Conservation (phyloP, 2,888 invertebrate genomes). For the Smittia aterrima region DNA sequence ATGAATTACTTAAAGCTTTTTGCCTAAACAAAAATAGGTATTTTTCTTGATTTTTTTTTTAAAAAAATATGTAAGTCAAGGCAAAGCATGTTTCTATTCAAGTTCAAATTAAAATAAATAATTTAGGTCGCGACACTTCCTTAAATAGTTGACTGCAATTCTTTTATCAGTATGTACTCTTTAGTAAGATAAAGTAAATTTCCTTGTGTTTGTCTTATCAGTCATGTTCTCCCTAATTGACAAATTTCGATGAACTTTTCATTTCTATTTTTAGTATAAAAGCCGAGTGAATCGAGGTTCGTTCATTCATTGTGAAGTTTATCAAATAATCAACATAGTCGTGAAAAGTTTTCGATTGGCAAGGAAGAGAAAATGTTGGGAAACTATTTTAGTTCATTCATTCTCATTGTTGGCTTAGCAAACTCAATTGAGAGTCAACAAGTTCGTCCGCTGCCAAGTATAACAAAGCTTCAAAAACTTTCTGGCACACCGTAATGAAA, state of each 20-base stretch:
- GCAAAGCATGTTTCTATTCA: no score
- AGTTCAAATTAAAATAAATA: no score
- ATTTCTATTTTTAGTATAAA: neutral
- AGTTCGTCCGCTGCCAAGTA: constrained; percentile 30
- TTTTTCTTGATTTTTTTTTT: no score
- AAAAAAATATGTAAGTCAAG: no score
- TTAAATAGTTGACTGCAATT: no score
- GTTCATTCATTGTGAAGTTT: neutral
- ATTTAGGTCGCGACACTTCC: no score
- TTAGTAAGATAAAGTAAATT: no score
- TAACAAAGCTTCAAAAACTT: neutral
- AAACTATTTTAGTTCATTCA: constrained; percentile 10
- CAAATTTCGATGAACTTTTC: neutral
- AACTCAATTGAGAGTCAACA: constrained; percentile 3
- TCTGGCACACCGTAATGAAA: neutral
- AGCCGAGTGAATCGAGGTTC: neutral
- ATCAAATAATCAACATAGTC: neutral
- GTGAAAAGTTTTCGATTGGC: neutral
- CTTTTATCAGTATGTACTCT: no score
- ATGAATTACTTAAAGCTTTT: no score
- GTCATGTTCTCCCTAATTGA: neutral
- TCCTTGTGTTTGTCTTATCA: no score
- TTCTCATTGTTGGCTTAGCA: neutral
- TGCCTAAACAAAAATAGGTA: no score
- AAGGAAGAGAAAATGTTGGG: constrained; percentile 7